A percentile compares a stretch with the other conserved stretches of the same genome.
Evolutionary conservation across 2,797 vertebrate genomes (phyloP).

Genomic region (Thalassophryne amazonica): DNA sequence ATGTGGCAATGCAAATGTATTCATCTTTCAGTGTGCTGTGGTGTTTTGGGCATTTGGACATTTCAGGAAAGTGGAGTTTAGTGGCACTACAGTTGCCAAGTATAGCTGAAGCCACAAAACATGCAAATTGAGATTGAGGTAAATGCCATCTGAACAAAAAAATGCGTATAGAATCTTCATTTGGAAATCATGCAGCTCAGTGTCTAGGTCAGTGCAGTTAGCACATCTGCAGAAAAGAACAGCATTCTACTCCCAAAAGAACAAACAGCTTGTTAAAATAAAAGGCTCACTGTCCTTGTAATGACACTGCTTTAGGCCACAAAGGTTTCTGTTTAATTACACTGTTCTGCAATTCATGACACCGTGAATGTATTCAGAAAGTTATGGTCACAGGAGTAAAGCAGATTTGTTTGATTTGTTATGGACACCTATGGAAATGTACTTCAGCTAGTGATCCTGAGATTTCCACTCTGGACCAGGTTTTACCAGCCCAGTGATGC

Average conservation of each 20-base stretch:
- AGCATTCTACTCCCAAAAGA: constrained; percentile 16
- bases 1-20: neutral
- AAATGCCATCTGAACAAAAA: neutral
- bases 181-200: constrained; percentile 8
- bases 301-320: neutral
- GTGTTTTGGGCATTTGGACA: neutral
- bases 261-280: constrained; percentile 24
- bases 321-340: constrained; percentile 5
- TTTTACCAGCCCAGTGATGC: too few relatives aligned
- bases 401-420: too few relatives aligned
- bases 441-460: too few relatives aligned
- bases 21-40: constrained; percentile 6
- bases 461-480: too few relatives aligned
- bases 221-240: constrained; percentile 26
- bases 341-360: constrained; percentile 35
- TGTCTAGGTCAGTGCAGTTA: constrained; percentile 2
- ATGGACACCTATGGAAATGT: too few relatives aligned
- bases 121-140: constrained; percentile 1
- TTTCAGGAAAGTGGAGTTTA: constrained; percentile 3
- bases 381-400: neutral
- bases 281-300: constrained; percentile 25
- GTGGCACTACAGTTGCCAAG: neutral
- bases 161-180: neutral
- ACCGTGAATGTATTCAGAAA: constrained; percentile 6
- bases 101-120: neutral